Evolutionary conservation across 2,113 vertebrate species (phyloP).

Genomic region (Melanerpes formicivorus): DNA sequence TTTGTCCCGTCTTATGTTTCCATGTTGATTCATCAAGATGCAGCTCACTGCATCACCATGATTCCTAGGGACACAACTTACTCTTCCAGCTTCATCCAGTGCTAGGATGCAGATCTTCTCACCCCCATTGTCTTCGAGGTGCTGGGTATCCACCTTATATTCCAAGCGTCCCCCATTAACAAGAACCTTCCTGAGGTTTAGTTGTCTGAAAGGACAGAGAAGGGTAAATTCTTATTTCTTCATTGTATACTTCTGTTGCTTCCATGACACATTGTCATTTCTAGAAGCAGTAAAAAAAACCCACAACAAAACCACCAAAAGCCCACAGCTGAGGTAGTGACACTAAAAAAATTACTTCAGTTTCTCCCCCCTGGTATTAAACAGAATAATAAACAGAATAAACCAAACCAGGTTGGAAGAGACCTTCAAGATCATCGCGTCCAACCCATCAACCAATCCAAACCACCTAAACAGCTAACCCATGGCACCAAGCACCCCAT

Average conservation of each 20-base stretch:
- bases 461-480: too few species aligned
- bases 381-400: too few species aligned
- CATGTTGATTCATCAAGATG: background rate
- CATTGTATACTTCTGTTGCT: background rate
- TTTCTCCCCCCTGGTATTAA: background rate
- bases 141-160: slow-evolving; percentile 88
- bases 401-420: too few species aligned
- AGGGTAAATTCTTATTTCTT: background rate
- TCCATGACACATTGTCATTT: background rate
- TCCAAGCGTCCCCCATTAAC: slow-evolving; percentile 91
- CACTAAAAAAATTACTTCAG: background rate
- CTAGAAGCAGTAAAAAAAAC: background rate
- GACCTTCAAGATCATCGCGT: too few species aligned
- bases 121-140: slow-evolving; percentile 88
- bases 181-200: slow-evolving; percentile 94
- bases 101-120: slow-evolving; percentile 87
- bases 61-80: slow-evolving; percentile 69
- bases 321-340: background rate
- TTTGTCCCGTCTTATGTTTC: background rate
- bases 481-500: too few species aligned
- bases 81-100: slow-evolving; percentile 93
- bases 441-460: too few species aligned
- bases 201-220: slow-evolving; percentile 80
- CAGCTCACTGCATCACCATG: background rate
- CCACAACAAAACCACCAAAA: background rate